Evolutionary conservation across 1,140 invertebrate species (phyloP).

Genomic region (Nixonia krombeini): DNA sequence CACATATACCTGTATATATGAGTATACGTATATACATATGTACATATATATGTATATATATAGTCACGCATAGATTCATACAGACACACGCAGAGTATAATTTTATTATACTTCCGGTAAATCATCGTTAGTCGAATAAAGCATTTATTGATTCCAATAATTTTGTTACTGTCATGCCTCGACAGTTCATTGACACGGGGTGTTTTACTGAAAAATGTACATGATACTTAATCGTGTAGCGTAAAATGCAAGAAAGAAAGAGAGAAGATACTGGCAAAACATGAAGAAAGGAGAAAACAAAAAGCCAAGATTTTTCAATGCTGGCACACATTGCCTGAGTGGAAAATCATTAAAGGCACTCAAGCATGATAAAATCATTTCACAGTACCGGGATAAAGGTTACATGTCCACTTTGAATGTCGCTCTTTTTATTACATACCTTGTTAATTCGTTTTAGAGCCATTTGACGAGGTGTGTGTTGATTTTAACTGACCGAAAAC

Average conservation of each 20-base stretch:
- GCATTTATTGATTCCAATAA: constrained; percentile 32
- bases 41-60: constrained; percentile 27
- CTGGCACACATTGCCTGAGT: constrained; percentile 63
- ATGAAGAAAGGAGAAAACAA: constrained; percentile 32
- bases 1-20: constrained; percentile 15
- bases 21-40: constrained; percentile 16
- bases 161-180: constrained; percentile 55
- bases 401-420: not conserved
- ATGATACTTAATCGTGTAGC: not conserved
- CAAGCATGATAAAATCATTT: constrained; percentile 57
- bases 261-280: not conserved
- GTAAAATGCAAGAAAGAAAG: not conserved
- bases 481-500: constrained; percentile 70
- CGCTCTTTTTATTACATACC: constrained; percentile 75
- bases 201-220: not conserved
- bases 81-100: constrained; percentile 40
- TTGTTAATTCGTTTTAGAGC: constrained; percentile 97
- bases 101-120: constrained; percentile 68
- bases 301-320: constrained; percentile 58
- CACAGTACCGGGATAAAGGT: constrained; percentile 13
- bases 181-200: constrained; percentile 32
- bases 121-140: constrained; percentile 42
- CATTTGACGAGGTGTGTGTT: constrained; percentile 80
- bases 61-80: too few relatives aligned
- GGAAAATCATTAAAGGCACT: constrained; percentile 73